Conservation (phyloP, 2,113 vertebrate species). For the Fregetta grallaria region DNA sequence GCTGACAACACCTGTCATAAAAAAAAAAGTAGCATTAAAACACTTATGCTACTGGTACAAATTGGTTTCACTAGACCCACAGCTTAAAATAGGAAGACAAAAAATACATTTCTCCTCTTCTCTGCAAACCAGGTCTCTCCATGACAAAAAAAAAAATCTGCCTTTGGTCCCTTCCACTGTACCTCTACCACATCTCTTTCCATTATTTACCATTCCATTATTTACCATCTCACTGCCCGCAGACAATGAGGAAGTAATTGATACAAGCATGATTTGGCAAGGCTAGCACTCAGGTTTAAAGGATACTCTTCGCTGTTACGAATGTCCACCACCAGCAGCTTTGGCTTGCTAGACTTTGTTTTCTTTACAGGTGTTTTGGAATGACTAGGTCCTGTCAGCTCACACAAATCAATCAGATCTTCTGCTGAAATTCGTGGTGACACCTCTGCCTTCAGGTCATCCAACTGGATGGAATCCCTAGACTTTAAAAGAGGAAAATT, state of each 20-base stretch:
- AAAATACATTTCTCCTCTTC: neutral
- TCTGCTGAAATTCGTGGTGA: constrained; percentile 95
- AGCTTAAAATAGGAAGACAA: neutral
- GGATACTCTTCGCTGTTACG: constrained; percentile 96
- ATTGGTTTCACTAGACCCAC: neutral
- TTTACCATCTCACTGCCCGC: neutral
- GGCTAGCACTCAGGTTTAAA: constrained; percentile 47
- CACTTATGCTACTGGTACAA: neutral
- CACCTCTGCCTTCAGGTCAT: constrained; percentile 92
- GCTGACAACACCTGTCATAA: neutral
- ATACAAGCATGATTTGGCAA: neutral
- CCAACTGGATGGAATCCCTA: constrained; percentile 88
- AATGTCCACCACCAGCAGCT: constrained; percentile 93
- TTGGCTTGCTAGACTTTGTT: constrained; percentile 87
- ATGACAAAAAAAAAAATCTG: neutral
- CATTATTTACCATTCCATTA: neutral
- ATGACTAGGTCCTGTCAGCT: constrained; percentile 79
- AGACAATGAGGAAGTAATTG: neutral
- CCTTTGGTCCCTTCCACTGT: neutral
- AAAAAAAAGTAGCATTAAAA: neutral
- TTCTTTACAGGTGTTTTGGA: constrained; percentile 85
- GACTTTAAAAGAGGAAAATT: constrained; percentile 74
- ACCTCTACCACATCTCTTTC: neutral
- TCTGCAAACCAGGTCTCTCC: neutral
- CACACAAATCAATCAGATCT: constrained; percentile 94